These are phyloP conservation scores for Drosophila repleta DNA, from an alignment of 1,140 invertebrate species.

Conservation along the genomic window DNA sequence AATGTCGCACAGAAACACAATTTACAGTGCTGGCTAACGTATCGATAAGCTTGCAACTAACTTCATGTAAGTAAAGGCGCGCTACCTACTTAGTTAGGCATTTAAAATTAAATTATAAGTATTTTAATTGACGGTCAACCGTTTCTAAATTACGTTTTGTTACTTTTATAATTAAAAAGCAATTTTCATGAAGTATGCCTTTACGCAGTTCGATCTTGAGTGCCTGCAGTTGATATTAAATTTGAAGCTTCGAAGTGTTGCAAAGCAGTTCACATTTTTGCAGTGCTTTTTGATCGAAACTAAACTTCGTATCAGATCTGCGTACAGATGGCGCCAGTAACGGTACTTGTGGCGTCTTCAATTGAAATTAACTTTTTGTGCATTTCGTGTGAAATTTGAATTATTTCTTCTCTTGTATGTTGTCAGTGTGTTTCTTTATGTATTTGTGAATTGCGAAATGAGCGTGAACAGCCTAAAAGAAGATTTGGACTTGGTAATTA, in stretches of 20 bases:
- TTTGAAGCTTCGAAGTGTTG: neutral
- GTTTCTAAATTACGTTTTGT: neutral
- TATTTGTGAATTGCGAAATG: slow-evolving; percentile 4
- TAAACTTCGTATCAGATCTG: neutral
- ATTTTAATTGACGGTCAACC: neutral
- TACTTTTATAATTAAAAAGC: neutral
- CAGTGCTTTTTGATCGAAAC: neutral
- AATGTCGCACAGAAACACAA: neutral
- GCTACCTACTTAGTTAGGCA: neutral
- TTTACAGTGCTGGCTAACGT: neutral
- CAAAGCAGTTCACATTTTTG: neutral
- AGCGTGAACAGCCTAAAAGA: neutral
- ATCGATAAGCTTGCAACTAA: neutral
- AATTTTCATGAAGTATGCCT: neutral
- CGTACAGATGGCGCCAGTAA: slow-evolving; percentile 26
- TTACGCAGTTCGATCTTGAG: too few species aligned
- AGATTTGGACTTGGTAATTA: slow-evolving; percentile 1
- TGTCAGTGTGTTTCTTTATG: neutral
- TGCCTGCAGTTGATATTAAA: neutral
- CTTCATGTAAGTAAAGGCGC: slow-evolving; percentile 4
- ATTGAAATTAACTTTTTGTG: neutral
- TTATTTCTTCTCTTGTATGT: neutral
- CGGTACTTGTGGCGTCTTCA: slow-evolving; percentile 14
- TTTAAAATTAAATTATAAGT: neutral
- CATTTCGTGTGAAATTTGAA: slow-evolving; percentile 3